Percentiles rank a stretch among this genome's conserved stretches.
phyloP scores from a whole-genome alignment of 2,113 vertebrate genomes.

The Bolborhynchus lineola region DNA sequence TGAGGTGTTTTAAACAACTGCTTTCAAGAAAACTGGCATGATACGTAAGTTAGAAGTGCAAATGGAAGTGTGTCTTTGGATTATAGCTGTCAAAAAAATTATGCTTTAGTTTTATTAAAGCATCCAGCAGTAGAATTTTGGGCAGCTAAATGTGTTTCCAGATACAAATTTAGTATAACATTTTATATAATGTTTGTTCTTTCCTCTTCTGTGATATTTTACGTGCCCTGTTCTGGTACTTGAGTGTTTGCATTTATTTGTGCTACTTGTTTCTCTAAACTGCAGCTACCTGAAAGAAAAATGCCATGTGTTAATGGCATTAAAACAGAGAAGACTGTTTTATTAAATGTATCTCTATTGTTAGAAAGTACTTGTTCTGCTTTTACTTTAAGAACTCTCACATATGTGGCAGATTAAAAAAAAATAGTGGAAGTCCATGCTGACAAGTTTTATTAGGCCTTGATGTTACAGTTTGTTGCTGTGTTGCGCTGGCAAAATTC shows the following conservation, averaged over 20 bases:
- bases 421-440: rapidly evolving
- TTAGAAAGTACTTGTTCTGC: neutral
- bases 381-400: neutral
- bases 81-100: neutral
- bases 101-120: neutral
- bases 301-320: neutral
- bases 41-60: neutral
- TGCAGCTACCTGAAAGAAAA: neutral
- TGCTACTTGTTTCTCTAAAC: neutral
- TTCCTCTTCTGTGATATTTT: neutral
- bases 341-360: neutral
- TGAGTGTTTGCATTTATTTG: neutral
- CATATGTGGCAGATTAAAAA: neutral
- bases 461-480: neutral
- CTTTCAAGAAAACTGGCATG: neutral
- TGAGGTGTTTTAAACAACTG: neutral
- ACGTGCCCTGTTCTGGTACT: neutral
- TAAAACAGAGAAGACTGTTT: neutral
- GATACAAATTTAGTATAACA: neutral
- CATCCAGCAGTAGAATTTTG: neutral
- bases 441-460: neutral
- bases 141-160: neutral
- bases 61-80: neutral
- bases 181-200: neutral
- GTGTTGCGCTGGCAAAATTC: neutral